Evolutionary conservation across 2,113 vertebrate genomes (phyloP).

Genomic region (Procavia capensis): DNA sequence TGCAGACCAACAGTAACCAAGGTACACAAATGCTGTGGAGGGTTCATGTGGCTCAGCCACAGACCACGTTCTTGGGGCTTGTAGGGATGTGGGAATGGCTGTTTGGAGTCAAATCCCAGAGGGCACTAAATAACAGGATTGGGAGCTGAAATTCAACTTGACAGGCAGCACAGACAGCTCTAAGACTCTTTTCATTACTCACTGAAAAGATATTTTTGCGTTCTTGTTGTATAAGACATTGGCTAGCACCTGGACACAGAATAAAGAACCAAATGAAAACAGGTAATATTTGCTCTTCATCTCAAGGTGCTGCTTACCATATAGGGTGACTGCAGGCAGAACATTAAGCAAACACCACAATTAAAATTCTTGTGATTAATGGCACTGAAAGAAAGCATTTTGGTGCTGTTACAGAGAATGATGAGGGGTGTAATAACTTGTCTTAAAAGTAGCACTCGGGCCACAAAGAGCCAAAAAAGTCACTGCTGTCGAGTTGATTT

Average conservation of each 20-base stretch:
- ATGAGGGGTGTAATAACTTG: neutral
- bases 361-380: neutral
- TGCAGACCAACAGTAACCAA: neutral
- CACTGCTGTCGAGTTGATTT: no score
- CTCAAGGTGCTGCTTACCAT: neutral
- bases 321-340: no score
- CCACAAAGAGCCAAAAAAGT: neutral
- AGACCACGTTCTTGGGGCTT: neutral
- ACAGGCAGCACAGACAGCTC: neutral
- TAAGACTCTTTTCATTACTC: neutral
- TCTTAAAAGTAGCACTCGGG: neutral
- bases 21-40: accelerated
- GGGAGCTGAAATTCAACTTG: neutral
- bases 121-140: neutral
- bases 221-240: neutral
- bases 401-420: neutral
- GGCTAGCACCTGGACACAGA: neutral
- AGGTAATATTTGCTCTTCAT: neutral
- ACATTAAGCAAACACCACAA: neutral
- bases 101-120: neutral
- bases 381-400: neutral
- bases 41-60: neutral
- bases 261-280: neutral
- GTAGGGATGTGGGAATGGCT: neutral
- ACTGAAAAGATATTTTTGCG: neutral